Evolutionary conservation across 2,797 vertebrate genomes (phyloP).

Genomic region (Chelmon rostratus): DNA sequence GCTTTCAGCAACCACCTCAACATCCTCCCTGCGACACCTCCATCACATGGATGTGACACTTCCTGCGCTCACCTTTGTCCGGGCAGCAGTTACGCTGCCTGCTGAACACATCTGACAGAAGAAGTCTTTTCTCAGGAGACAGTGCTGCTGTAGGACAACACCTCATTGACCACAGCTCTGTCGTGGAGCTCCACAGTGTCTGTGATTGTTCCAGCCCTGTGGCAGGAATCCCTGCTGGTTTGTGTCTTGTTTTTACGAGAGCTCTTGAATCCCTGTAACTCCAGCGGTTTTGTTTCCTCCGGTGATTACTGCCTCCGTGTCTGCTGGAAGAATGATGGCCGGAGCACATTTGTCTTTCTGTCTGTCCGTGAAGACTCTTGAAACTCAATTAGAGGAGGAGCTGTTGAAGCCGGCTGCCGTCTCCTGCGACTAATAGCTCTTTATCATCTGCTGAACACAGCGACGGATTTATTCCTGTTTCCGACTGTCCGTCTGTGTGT

Average conservation of each 20-base stretch:
- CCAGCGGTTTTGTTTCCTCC: constrained; percentile 34
- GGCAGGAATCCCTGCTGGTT: background rate
- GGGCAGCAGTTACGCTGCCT: no score
- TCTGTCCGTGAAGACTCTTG: constrained; percentile 52
- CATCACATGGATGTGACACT: background rate
- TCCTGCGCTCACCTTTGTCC: no score
- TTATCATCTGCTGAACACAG: constrained; percentile 25
- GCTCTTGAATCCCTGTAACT: constrained; percentile 33
- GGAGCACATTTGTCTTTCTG: constrained; percentile 33
- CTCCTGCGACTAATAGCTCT: constrained; percentile 57
- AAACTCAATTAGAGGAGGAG: constrained; percentile 55
- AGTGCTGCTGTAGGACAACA: no score
- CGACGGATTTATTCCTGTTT: constrained; percentile 39
- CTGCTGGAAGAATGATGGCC: constrained; percentile 43
- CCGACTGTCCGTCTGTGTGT: constrained; percentile 11
- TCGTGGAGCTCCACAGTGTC: background rate
- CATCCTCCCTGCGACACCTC: background rate
- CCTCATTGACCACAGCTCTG: background rate
- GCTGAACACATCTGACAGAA: background rate
- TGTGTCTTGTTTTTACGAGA: constrained; percentile 26
- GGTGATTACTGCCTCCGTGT: constrained; percentile 21
- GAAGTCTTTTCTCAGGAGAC: no score
- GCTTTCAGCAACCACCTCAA: no score
- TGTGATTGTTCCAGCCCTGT: background rate
- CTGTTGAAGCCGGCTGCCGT: constrained; percentile 36